A percentile compares a stretch with the other conserved stretches of the same genome.
Evolutionary conservation across 2,113 vertebrate species (phyloP).

Genomic region (Heliornis fulica): DNA sequence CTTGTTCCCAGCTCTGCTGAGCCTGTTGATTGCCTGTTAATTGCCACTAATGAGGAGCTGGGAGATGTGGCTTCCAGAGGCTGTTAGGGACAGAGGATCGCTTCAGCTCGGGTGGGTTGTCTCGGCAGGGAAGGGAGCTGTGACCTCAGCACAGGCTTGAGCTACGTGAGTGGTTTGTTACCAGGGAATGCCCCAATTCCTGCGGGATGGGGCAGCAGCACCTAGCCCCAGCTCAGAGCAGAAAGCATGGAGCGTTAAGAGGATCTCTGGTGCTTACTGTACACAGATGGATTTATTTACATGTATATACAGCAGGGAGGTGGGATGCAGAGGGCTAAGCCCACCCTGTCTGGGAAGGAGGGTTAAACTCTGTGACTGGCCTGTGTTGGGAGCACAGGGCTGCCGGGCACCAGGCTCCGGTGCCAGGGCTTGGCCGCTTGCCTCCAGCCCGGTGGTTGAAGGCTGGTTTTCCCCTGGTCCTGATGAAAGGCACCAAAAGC

Average conservation of each 20-base stretch:
- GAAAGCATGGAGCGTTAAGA: not conserved
- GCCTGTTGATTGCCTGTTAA: slow-evolving; percentile 61
- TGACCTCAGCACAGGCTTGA: not conserved
- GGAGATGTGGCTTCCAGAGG: slow-evolving; percentile 23
- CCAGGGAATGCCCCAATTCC: not conserved
- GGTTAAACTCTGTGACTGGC: not conserved
- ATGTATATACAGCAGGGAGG: not conserved
- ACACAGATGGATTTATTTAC: slow-evolving; percentile 20
- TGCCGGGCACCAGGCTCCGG: not conserved
- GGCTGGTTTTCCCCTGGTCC: not conserved
- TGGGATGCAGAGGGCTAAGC: not conserved
- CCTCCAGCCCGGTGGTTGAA: not conserved
- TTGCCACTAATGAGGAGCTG: slow-evolving; percentile 69
- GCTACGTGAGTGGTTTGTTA: not conserved
- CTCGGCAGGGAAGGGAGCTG: not conserved
- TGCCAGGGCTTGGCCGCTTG: not conserved
- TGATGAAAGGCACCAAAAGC: not conserved
- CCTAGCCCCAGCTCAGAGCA: not conserved
- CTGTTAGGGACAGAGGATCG: slow-evolving; percentile 10
- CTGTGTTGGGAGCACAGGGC: not conserved
- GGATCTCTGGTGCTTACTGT: slow-evolving; percentile 25
- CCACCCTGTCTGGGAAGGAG: not conserved
- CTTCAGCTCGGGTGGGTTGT: not conserved
- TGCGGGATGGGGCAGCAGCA: not conserved
- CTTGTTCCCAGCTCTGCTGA: slow-evolving; percentile 33